Evolutionary conservation across 2,113 vertebrate species (phyloP).

Genomic region (Labrus mixtus): DNA sequence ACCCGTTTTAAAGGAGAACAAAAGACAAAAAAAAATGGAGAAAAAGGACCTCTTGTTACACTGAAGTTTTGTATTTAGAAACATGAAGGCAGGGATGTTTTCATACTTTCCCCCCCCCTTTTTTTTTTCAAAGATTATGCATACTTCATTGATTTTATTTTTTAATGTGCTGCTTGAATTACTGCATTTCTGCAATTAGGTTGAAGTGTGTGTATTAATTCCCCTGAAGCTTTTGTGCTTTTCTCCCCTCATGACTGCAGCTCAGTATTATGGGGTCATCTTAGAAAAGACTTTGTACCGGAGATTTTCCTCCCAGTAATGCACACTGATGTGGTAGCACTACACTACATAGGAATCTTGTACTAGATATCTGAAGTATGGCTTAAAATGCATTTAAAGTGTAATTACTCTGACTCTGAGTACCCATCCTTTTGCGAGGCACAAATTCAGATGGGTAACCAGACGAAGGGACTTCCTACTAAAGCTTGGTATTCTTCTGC

Average conservation of each 20-base stretch:
- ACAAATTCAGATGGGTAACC: constrained; percentile 61
- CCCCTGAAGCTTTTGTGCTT: constrained; percentile 53
- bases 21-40: constrained; percentile 72
- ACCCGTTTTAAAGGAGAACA: constrained; percentile 92
- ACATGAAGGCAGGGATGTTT: constrained; percentile 99
- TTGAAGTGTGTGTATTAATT: constrained; percentile 92
- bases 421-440: constrained; percentile 61
- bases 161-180: constrained; percentile 96
- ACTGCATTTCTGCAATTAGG: constrained; percentile 90
- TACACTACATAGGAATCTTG: constrained; percentile 74
- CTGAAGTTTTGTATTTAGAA: constrained; percentile 99
- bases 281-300: constrained; percentile 66
- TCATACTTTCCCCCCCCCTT: constrained; percentile 86
- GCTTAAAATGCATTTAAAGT: constrained; percentile 71
- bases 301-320: constrained; percentile 54
- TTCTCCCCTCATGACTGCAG: constrained; percentile 54
- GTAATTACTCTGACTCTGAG: constrained; percentile 68
- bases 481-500: constrained; percentile 77
- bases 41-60: constrained; percentile 99
- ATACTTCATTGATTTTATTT: constrained; percentile 91
- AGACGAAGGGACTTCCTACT: constrained; percentile 63
- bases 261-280: constrained; percentile 68
- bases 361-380: constrained; percentile 69
- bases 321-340: constrained; percentile 72
- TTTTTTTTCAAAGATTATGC: constrained; percentile 93